Evolutionary conservation across 2,113 vertebrate species (phyloP).

Genomic region (Ancistrus triradiatus): DNA sequence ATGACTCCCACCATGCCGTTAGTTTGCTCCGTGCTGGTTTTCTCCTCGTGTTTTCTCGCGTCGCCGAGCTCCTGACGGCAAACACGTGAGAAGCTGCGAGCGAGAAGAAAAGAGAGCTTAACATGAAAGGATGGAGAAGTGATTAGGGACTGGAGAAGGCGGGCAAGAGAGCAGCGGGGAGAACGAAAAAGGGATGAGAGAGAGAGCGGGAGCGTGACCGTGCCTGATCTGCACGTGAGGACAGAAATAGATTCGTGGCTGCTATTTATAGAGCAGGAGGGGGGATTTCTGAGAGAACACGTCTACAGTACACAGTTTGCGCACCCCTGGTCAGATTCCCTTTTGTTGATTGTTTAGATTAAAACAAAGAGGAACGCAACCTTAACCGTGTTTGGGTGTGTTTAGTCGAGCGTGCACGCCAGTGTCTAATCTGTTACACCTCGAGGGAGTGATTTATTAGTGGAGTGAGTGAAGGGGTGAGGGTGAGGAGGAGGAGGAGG

Average conservation of each 20-base stretch:
- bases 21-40: constrained; percentile 38
- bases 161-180: not conserved
- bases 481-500: too few relatives aligned
- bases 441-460: constrained; percentile 11
- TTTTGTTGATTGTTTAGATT: too few relatives aligned
- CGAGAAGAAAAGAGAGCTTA: constrained; percentile 5
- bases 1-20: constrained; percentile 2
- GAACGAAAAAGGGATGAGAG: not conserved
- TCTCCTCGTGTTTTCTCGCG: constrained; percentile 29
- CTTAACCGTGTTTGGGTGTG: too few relatives aligned
- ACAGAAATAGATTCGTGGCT: constrained; percentile 37
- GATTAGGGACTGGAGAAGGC: constrained; percentile 12
- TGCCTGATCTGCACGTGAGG: constrained; percentile 44
- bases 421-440: too few relatives aligned
- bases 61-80: constrained; percentile 33
- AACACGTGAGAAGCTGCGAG: constrained; percentile 3
- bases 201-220: constrained; percentile 7
- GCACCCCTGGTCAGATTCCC: too few relatives aligned
- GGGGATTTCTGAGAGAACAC: constrained; percentile 20
- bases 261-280: constrained; percentile 39
- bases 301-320: not conserved
- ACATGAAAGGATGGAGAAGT: constrained; percentile 22
- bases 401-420: too few relatives aligned
- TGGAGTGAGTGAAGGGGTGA: constrained; percentile 9
- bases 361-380: too few relatives aligned